Evolutionary conservation across 2,113 vertebrate genomes (phyloP), one percentile per base, ranked within the genome.

Genomic region (Arenaria interpres): DNA sequence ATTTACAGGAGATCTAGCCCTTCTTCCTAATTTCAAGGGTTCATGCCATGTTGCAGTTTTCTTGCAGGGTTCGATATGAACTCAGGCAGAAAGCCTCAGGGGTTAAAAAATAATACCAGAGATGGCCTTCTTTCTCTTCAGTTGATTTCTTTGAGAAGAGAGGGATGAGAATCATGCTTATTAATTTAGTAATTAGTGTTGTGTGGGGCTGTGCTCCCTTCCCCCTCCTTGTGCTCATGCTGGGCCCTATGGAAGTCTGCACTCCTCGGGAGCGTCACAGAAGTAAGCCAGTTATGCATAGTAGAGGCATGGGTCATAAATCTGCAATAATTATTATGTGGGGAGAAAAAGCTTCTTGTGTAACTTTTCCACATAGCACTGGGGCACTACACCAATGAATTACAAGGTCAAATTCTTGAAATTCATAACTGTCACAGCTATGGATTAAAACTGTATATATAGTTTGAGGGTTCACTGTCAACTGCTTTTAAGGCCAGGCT

Each of bases 321-420:
- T 94, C 96, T 92, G 80, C 81, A 85, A 73, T 88, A 92, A 95
- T 92, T 81, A 59, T 76, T 92, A 57, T 46, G 45, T 54, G 23
- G 3, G 4, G 84, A 90, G 84, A 85, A 95, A 96, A 95, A 95
- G 69, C 89, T 91, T 94, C 89, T 95, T 96, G 69, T 96, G 95
- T 62, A 89, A 89, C 84, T 89, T 92, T 76, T 94, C 76, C 59
- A 48, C 77, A 71, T 30, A 95, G 57, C 89, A 83, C 5, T 46
- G 53, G 32, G 50, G n/a, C 57, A 60, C 82, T 72, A 64, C 6
- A 43, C n/a, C 73, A 78, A 28, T 54, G 48, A 89, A 92, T 73
- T 73, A 85, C 66, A 91, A 95, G 89, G 94, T 95, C 94, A 97
- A 89, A 95, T 97, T 95, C 89, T 86, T 97, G 80, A 82, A 73